phyloP scores from a whole-genome alignment of 2,113 vertebrate species.

The Octodon degus region DNA sequence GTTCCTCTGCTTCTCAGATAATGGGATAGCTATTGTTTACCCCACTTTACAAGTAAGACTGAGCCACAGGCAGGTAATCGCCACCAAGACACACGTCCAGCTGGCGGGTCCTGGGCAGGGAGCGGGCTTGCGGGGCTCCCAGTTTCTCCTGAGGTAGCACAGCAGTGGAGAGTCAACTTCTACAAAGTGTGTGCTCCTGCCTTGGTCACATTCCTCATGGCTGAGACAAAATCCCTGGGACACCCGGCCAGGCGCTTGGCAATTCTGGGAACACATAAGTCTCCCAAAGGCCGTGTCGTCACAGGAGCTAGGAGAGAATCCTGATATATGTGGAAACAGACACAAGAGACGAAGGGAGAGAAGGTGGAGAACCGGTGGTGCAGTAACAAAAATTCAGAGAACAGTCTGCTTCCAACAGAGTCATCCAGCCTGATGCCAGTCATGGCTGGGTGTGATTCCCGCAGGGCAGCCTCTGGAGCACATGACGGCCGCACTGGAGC shows the following conservation, averaged over 20 bases:
- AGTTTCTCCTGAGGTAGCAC: not conserved
- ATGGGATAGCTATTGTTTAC: no score
- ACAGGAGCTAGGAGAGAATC: not conserved
- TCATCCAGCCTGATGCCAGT: no score
- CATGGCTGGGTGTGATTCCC: not conserved
- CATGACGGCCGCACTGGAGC: accelerated
- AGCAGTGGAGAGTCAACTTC: not conserved
- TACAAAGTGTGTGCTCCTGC: not conserved
- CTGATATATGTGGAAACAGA: not conserved
- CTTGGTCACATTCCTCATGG: not conserved
- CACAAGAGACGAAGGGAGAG: not conserved
- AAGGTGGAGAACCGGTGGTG: no score
- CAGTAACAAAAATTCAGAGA: not conserved
- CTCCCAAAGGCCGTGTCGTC: not conserved
- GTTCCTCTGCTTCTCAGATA: no score
- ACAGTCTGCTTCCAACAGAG: not conserved
- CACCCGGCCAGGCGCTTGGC: not conserved
- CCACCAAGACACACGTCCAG: not conserved
- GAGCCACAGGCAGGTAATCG: not conserved
- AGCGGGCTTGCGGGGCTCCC: not conserved
- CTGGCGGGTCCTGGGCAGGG: not conserved
- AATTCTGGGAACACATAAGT: not conserved
- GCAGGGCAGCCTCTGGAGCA: not conserved
- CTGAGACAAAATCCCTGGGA: not conserved
- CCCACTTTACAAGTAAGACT: no score